Percentiles rank a stretch among this genome's conserved stretches.
phyloP scores from a whole-genome alignment of 2,113 vertebrate genomes.

The Thermophis baileyi region DNA sequence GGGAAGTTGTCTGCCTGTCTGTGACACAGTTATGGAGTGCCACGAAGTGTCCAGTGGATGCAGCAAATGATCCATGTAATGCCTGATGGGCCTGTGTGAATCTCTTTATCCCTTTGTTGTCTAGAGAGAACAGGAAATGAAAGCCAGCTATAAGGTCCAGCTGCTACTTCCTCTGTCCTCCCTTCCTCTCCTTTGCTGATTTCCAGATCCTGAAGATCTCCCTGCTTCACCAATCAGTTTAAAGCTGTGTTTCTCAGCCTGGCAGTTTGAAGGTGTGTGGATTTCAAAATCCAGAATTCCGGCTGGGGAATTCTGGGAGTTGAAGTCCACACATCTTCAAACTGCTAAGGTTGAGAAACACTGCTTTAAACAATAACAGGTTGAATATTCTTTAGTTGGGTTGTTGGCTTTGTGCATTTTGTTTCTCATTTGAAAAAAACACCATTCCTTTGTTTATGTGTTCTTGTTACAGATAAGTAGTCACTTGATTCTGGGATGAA shows the following conservation, averaged over 20 bases:
- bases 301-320: too few relatives aligned
- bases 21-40: background rate
- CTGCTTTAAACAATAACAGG: conserved; percentile 40
- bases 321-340: too few relatives aligned
- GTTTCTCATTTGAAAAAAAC: background rate
- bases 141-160: conserved; percentile 56
- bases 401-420: conserved; percentile 38
- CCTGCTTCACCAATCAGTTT: conserved; percentile 55
- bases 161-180: conserved; percentile 37
- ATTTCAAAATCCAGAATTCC: too few relatives aligned
- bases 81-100: conserved; percentile 36
- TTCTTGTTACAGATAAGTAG: background rate
- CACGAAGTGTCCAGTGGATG: conserved; percentile 43
- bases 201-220: conserved; percentile 52
- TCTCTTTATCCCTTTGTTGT: conserved; percentile 54
- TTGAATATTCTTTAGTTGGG: conserved; percentile 28
- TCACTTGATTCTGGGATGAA: conserved; percentile 18
- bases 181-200: conserved; percentile 28
- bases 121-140: conserved; percentile 41
- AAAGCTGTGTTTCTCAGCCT: too few relatives aligned
- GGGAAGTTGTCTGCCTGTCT: background rate
- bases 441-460: background rate
- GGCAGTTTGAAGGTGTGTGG: too few relatives aligned
- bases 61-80: conserved; percentile 62
- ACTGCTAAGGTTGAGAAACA: too few relatives aligned